phyloP scores from a whole-genome alignment of 1,140 invertebrate species.

The Ruditapes philippinarum region DNA sequence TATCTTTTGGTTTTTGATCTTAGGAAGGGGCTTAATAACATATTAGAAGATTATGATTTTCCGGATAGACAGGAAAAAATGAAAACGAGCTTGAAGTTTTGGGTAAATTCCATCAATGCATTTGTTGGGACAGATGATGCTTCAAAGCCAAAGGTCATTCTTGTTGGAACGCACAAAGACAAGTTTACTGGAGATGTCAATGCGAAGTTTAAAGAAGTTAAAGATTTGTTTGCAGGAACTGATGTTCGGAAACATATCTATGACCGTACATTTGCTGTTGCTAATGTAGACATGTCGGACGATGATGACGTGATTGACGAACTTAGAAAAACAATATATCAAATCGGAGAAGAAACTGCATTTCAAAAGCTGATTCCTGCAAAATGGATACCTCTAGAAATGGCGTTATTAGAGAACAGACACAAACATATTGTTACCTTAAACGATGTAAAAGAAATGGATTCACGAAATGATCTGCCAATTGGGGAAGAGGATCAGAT shows the following conservation, averaged over 20 bases:
- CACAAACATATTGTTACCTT: not conserved
- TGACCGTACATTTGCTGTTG: not conserved
- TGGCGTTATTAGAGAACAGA: not conserved
- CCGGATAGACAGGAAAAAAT: not conserved
- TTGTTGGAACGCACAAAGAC: conserved; percentile 30
- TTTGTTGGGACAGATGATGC: conserved; percentile 28
- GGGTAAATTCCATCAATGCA: conserved; percentile 17
- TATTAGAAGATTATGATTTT: not conserved
- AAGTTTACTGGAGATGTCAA: not conserved
- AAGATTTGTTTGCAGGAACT: not conserved
- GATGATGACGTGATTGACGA: not conserved
- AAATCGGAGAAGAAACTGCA: not conserved
- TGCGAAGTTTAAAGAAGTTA: not conserved
- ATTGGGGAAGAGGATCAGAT: not conserved
- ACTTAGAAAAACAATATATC: not conserved
- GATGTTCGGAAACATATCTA: not conserved
- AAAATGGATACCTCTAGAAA: conserved; percentile 36
- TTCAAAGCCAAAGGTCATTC: not conserved
- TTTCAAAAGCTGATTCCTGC: not conserved
- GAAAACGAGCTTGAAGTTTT: not conserved
- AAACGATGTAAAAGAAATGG: not conserved
- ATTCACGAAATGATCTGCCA: not conserved
- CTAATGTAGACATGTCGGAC: not conserved
- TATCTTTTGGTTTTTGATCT: conserved; percentile 38
- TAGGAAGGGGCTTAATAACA: not conserved